A percentile compares a stretch with the other conserved stretches of the same genome.
Conservation (phyloP, 1,140 invertebrate genomes). For the Luehdorfia chinensis region DNA sequence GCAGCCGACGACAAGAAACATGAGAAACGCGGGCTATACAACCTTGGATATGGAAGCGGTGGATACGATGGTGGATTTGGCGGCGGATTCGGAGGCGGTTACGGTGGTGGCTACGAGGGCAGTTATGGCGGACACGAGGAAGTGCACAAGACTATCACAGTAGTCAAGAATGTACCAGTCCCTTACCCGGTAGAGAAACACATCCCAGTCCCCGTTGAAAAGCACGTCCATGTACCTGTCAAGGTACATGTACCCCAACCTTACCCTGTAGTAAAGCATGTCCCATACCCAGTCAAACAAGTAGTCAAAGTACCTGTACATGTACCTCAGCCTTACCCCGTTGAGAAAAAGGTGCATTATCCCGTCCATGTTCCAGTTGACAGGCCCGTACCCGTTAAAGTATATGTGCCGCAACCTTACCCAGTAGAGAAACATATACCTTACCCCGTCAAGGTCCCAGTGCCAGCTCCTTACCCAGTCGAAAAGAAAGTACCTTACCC, state of each 20-base stretch:
- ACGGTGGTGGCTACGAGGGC: constrained; percentile 45
- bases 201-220: constrained; percentile 80
- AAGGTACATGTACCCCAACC: constrained; percentile 80
- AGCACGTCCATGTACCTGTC: constrained; percentile 65
- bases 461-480: constrained; percentile 78
- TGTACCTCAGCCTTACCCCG: constrained; percentile 83
- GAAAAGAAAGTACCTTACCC: constrained; percentile 81
- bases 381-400: constrained; percentile 81
- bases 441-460: constrained; percentile 77
- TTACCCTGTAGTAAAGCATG: constrained; percentile 82
- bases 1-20: constrained; percentile 81
- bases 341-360: constrained; percentile 82
- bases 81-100: constrained; percentile 32
- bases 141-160: constrained; percentile 64
- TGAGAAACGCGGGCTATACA: constrained; percentile 83
- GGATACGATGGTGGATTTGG: constrained; percentile 37
- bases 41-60: constrained; percentile 69
- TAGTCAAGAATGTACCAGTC: constrained; percentile 80
- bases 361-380: constrained; percentile 85
- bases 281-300: constrained; percentile 82
- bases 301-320: constrained; percentile 82
- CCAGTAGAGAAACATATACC: constrained; percentile 78
- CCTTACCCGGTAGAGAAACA: constrained; percentile 81
- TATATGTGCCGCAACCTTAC: constrained; percentile 83
- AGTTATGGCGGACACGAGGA: constrained; percentile 65